Percentiles rank a stretch among this genome's conserved stretches.
phyloP scores from a whole-genome alignment of 2,113 vertebrate genomes.

The Zosterops pallidus region DNA sequence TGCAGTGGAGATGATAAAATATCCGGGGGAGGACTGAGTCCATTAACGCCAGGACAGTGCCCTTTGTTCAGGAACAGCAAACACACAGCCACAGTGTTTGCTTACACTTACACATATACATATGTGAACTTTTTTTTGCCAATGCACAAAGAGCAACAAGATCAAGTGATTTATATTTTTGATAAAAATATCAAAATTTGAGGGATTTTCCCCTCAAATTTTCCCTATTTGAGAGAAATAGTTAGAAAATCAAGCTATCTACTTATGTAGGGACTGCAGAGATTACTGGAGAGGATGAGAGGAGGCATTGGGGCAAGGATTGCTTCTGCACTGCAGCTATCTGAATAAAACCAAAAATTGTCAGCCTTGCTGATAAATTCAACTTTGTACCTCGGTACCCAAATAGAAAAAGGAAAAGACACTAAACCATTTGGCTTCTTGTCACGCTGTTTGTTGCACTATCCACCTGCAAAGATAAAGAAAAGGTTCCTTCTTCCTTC shows the following conservation, averaged over 20 bases:
- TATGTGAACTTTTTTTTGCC: neutral
- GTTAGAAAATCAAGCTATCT: neutral
- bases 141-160: neutral
- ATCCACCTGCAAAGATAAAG: neutral
- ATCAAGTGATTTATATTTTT: neutral
- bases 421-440: neutral
- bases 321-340: neutral
- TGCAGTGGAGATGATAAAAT: neutral
- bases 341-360: neutral
- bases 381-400: neutral
- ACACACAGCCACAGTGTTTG: neutral
- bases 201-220: too few relatives aligned
- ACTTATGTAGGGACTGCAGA: neutral
- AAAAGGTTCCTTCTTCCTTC: neutral
- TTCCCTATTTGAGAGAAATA: neutral
- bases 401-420: neutral
- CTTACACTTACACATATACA: fast-evolving
- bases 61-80: neutral
- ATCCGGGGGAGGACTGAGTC: neutral
- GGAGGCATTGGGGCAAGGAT: neutral
- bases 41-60: neutral
- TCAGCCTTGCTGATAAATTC: neutral
- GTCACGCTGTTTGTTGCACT: neutral
- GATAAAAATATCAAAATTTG: neutral
- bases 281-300: neutral